Evolutionary conservation across 2,888 invertebrate genomes (phyloP), one percentile per base, ranked within the genome.

Genomic region (Metalampra italica): DNA sequence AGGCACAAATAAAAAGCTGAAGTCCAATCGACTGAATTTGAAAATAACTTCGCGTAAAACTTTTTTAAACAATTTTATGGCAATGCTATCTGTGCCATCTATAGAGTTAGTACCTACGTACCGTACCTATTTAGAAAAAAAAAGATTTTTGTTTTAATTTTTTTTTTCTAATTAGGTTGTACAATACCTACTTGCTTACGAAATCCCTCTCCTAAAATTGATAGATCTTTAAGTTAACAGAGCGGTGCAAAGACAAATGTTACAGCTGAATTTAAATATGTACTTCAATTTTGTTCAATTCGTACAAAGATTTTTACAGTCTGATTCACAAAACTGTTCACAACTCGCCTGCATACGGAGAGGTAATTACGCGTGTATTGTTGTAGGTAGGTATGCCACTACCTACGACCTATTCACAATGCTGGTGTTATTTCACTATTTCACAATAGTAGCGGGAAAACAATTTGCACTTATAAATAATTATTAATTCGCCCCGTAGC

Each of bases 261-360:
- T n/a, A 30, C 34, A 42, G 38, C 39, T 32, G 45, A 48, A 22
- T 43, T 52, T 52, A 54, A 53, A 49, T 54, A 49, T n/a, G n/a
- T n/a, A n/a, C n/a, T n/a, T n/a, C n/a, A n/a, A n/a, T n/a, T n/a
- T n/a, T n/a, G 48, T 52, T 51, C 43, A 58, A 60, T 54, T 64
- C 52, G 58, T 60, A 80, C 78, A 78, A 80, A 78, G 74, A 66
- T 65, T 75, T 70, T 82, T 78, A 82, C 82, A 83, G 63, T 82
- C 80, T 82, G 78, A 75, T 84, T 73, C 78, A 78, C 84, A 79
- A 79, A 78, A 79, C 75, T 71, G 69, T 71, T 67, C 66, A 69
- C 71, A 68, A 71, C 59, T 55, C 65, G 68, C 72, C 75, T 76
- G 76, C 75, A 71, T 77, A 71, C 66, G 29, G 29, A 36, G 9